A percentile compares a stretch with the other conserved stretches of the same genome.
These are phyloP conservation scores for Lordiphosa andalusiaca DNA, from an alignment of 2,888 invertebrate species.

Conservation along the genomic window DNA sequence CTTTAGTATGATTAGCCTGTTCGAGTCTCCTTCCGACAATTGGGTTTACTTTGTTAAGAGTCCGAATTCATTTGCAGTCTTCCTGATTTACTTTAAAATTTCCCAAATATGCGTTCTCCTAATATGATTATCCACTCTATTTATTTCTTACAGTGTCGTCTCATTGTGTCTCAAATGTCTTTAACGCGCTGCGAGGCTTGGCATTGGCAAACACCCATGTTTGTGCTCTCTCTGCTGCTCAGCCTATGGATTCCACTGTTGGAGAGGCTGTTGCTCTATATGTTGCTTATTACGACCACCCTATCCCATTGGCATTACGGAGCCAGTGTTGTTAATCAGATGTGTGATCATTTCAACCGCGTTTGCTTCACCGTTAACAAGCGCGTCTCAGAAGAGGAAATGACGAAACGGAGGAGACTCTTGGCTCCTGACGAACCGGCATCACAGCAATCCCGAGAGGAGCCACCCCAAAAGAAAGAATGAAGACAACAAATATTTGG, in stretches of 20 bases:
- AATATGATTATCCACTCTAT: constrained; percentile 46
- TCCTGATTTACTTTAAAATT: too few relatives aligned
- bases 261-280: constrained; percentile 87
- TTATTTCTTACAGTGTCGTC: constrained; percentile 88
- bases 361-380: constrained; percentile 85
- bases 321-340: constrained; percentile 94
- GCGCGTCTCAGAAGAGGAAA: constrained; percentile 25
- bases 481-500: not conserved
- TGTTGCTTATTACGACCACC: constrained; percentile 86
- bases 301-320: constrained; percentile 95
- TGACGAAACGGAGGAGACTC: not conserved
- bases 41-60: too few relatives aligned
- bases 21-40: too few relatives aligned
- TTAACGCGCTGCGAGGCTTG: constrained; percentile 92
- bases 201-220: constrained; percentile 80
- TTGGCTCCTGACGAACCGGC: not conserved
- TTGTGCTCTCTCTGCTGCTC: constrained; percentile 65
- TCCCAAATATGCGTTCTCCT: too few relatives aligned
- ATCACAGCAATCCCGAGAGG: not conserved
- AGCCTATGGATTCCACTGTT: constrained; percentile 79
- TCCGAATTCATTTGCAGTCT: too few relatives aligned
- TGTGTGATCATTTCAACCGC: constrained; percentile 96
- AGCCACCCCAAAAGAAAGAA: not conserved
- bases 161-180: constrained; percentile 99
- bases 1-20: too few relatives aligned